Evolutionary conservation across 2,113 vertebrate species (phyloP).

Genomic region (Bolborhynchus lineola): DNA sequence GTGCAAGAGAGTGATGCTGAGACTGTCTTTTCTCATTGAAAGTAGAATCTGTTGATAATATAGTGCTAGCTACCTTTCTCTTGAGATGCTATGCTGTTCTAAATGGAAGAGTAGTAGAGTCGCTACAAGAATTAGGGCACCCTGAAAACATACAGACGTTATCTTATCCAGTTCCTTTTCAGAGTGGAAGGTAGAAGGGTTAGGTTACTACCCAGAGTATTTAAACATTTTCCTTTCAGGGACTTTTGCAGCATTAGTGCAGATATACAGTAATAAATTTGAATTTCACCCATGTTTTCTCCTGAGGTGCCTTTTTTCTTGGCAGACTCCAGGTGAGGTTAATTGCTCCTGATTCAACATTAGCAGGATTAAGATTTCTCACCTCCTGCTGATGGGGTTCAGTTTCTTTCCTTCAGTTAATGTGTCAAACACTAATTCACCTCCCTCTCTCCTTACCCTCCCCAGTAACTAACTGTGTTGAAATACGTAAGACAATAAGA

Average conservation of each 20-base stretch:
- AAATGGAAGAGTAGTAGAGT: neutral
- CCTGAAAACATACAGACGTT: neutral
- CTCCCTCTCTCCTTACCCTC: neutral
- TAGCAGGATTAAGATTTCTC: conserved; percentile 1
- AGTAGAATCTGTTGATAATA: neutral
- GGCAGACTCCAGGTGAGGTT: neutral
- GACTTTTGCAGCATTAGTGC: neutral
- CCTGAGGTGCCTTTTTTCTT: neutral
- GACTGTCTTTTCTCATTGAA: neutral
- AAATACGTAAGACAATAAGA: conserved; percentile 33
- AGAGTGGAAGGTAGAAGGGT: neutral
- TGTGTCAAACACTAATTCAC: neutral
- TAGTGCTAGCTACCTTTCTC: neutral
- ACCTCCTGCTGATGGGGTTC: neutral
- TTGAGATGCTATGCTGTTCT: neutral
- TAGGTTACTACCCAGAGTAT: neutral
- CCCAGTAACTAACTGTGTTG: neutral
- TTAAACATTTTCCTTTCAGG: neutral
- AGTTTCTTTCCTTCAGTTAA: conserved; percentile 5
- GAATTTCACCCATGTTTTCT: conserved; percentile 12
- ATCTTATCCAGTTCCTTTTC: neutral
- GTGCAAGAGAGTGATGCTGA: neutral
- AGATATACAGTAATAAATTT: neutral
- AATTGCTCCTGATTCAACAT: conserved; percentile 8
- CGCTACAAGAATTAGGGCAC: neutral